phyloP scores from a whole-genome alignment of 2,113 vertebrate species.

The Amphiprion ocellaris region DNA sequence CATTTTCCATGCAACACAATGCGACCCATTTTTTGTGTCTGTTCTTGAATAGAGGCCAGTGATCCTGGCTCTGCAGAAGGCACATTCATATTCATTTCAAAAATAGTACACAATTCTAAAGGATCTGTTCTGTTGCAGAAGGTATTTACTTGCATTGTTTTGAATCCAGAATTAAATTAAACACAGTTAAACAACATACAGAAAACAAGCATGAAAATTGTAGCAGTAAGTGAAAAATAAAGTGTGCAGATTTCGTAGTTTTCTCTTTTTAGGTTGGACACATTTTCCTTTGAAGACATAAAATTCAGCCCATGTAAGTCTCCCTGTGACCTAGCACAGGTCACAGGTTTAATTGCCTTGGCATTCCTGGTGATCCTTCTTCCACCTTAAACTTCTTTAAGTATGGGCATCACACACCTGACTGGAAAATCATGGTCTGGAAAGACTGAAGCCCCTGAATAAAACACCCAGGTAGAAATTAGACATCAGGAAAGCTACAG shows the following conservation, averaged over 20 bases:
- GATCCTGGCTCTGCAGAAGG: slow-evolving; percentile 50
- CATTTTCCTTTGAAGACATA: slow-evolving; percentile 44
- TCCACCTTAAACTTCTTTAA: slow-evolving; percentile 57
- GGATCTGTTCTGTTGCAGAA: slow-evolving; percentile 12
- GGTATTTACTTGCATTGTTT: slow-evolving; percentile 28
- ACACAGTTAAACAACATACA: neutral
- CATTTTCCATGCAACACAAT: slow-evolving; percentile 39
- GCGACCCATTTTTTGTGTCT: slow-evolving; percentile 31
- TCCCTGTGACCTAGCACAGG: slow-evolving; percentile 51
- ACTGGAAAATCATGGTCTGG: slow-evolving; percentile 43
- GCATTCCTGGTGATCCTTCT: slow-evolving; percentile 57
- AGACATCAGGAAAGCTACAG: slow-evolving; percentile 40
- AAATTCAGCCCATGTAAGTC: slow-evolving; percentile 54
- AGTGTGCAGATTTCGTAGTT: neutral
- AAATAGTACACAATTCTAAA: slow-evolving; percentile 31
- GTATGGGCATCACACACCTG: slow-evolving; percentile 61
- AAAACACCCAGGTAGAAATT: slow-evolving; percentile 49
- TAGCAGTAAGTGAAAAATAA: neutral
- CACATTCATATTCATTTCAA: slow-evolving; percentile 52
- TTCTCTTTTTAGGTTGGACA: neutral
- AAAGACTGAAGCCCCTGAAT: slow-evolving; percentile 41
- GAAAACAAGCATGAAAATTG: neutral
- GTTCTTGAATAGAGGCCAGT: slow-evolving; percentile 43
- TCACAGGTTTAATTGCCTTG: slow-evolving; percentile 72
- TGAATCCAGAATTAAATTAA: slow-evolving; percentile 27